A percentile compares a stretch with the other conserved stretches of the same genome.
Conservation (phyloP, 92 coral and sea anemone genomes). For the Porites evermanni region DNA sequence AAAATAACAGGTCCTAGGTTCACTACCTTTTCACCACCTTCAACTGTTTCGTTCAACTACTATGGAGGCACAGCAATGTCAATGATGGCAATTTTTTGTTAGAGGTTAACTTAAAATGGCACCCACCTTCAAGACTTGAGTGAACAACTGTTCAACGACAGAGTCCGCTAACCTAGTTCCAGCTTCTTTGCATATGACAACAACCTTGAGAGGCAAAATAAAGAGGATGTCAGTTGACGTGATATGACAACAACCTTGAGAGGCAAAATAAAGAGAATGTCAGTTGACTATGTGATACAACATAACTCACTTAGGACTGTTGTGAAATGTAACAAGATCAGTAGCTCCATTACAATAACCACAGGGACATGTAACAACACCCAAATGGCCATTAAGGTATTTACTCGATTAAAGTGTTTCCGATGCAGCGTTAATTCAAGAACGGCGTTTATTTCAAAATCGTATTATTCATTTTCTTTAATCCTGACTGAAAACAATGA, state of each 20-base stretch:
- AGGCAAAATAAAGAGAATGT: neutral
- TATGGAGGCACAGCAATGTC: neutral
- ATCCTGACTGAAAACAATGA: too few relatives aligned
- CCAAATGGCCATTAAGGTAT: too few relatives aligned
- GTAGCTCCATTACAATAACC: too few relatives aligned
- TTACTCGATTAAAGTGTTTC: too few relatives aligned
- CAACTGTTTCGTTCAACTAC: neutral
- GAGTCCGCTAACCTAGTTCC: slow-evolving; percentile 72
- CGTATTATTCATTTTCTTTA: too few relatives aligned
- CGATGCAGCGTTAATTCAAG: too few relatives aligned
- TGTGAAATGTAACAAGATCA: too few relatives aligned
- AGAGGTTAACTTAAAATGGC: neutral
- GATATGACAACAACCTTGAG: slow-evolving; percentile 59
- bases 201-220: slow-evolving; percentile 35
- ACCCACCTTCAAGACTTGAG: slow-evolving; percentile 82
- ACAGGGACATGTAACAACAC: too few relatives aligned
- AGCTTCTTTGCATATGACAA: slow-evolving; percentile 58
- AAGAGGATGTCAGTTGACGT: too few relatives aligned
- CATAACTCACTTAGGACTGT: neutral
- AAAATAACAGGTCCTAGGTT: too few relatives aligned
- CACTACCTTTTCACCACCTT: too few relatives aligned
- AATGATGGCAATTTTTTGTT: neutral
- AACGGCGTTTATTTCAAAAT: too few relatives aligned
- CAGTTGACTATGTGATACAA: slow-evolving; percentile 13
- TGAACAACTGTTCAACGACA: slow-evolving; percentile 79